Percentiles rank a stretch among this genome's conserved stretches.
Evolutionary conservation across 1,140 invertebrate genomes (phyloP).

Genomic region (Charaxes varanes): DNA sequence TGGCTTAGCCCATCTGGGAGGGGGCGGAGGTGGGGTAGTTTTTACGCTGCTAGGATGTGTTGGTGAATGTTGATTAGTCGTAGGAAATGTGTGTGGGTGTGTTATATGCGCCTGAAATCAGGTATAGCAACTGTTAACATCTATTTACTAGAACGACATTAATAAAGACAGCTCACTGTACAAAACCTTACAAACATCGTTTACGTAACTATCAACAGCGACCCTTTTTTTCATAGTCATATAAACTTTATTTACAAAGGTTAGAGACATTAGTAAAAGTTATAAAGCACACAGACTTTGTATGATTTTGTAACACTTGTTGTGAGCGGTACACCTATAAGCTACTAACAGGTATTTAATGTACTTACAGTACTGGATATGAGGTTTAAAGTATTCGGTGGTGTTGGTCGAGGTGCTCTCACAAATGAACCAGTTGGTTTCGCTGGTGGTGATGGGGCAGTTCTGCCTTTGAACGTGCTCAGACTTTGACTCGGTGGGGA

Average conservation of each 20-base stretch:
- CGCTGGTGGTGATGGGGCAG: constrained; percentile 69
- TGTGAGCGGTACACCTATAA: background rate
- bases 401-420: constrained; percentile 83
- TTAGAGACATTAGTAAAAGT: too few species aligned
- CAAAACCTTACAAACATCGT: too few species aligned
- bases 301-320: too few species aligned
- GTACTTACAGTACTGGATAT: constrained; percentile 73
- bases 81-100: constrained; percentile 67
- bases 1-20: constrained; percentile 79
- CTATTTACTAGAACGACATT: constrained; percentile 10
- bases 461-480: constrained; percentile 76
- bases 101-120: constrained; percentile 74
- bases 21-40: constrained; percentile 76
- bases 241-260: too few species aligned
- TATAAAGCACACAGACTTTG: too few species aligned
- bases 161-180: too few species aligned
- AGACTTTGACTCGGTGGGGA: constrained; percentile 64
- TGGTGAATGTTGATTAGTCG: constrained; percentile 53
- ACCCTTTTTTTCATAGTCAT: too few species aligned
- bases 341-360: background rate
- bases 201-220: too few species aligned
- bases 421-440: constrained; percentile 60
- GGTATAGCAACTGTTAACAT: constrained; percentile 47
- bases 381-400: constrained; percentile 87
- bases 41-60: constrained; percentile 49